phyloP scores from a whole-genome alignment of 2,888 invertebrate genomes.

The Drosophila anceps region DNA sequence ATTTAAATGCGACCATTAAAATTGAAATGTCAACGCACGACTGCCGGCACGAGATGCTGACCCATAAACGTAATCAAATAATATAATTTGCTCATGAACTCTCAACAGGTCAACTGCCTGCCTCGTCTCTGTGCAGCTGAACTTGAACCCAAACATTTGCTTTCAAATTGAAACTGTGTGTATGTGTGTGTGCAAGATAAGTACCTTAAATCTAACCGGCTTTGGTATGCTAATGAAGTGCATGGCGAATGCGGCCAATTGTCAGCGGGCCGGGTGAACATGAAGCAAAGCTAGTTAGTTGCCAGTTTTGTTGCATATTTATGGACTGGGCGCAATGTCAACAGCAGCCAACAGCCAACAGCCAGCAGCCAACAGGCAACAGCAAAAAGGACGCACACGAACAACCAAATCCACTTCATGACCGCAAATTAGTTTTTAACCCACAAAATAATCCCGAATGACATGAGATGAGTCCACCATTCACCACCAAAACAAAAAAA shows the following conservation, averaged over 20 bases:
- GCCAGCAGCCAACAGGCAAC: slow-evolving; percentile 30
- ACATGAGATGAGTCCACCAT: slow-evolving; percentile 68
- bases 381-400: slow-evolving; percentile 46
- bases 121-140: slow-evolving; percentile 23
- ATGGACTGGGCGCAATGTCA: slow-evolving; percentile 62
- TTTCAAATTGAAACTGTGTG: slow-evolving; percentile 8
- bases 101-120: slow-evolving; percentile 37
- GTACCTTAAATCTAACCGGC: slow-evolving; percentile 29
- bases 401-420: slow-evolving; percentile 73
- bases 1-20: slow-evolving; percentile 60
- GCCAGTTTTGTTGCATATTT: slow-evolving; percentile 61
- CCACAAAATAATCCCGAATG: slow-evolving; percentile 82
- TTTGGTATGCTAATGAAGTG: slow-evolving; percentile 62
- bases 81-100: slow-evolving; percentile 57
- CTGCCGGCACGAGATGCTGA: slow-evolving; percentile 31
- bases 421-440: slow-evolving; percentile 81
- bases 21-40: slow-evolving; percentile 57
- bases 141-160: slow-evolving; percentile 25
- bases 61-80: slow-evolving; percentile 68
- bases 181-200: slow-evolving; percentile 13
- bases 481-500: slow-evolving; percentile 35
- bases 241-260: slow-evolving; percentile 54
- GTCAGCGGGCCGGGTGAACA: slow-evolving; percentile 31
- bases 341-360: slow-evolving; percentile 29
- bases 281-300: slow-evolving; percentile 47